Percentiles rank a stretch among this genome's conserved stretches.
phyloP scores from a whole-genome alignment of 1,140 invertebrate genomes.

The Bombus balteatus region DNA sequence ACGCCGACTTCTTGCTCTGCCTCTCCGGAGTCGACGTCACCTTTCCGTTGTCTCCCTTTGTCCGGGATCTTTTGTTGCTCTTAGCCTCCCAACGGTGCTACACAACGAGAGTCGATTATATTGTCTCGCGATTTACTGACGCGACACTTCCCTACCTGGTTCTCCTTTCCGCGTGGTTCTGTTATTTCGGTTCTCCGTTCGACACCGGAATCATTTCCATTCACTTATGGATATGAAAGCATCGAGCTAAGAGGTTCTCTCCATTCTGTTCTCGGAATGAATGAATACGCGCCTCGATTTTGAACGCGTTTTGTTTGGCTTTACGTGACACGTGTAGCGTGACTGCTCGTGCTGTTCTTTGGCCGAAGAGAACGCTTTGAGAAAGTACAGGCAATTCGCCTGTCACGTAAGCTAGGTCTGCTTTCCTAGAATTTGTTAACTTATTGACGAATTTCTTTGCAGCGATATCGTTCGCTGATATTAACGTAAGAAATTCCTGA shows the following conservation, averaged over 20 bases:
- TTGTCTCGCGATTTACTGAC: conserved; percentile 11
- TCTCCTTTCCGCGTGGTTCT: background rate
- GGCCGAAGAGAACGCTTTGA: too few relatives aligned
- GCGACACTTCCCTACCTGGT: conserved; percentile 14
- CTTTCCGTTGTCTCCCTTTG: background rate
- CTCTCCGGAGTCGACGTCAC: too few relatives aligned
- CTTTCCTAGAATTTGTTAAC: background rate
- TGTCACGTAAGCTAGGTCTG: background rate
- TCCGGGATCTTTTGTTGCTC: conserved; percentile 2
- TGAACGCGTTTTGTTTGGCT: background rate
- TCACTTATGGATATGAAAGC: background rate
- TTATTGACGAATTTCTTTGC: background rate
- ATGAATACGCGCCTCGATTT: conserved; percentile 2
- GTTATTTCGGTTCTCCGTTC: background rate
- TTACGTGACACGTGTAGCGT: conserved; percentile 4
- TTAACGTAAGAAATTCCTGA: background rate
- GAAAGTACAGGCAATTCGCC: background rate
- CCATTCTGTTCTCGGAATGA: background rate
- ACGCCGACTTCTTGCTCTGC: background rate
- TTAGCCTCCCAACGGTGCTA: background rate
- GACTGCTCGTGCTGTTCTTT: background rate
- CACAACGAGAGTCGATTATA: conserved; percentile 21
- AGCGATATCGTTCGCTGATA: background rate
- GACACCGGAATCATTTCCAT: conserved; percentile 11
- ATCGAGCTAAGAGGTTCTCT: background rate